Evolutionary conservation across 1,140 invertebrate genomes (phyloP).

Genomic region (Psilanteris sp.): DNA sequence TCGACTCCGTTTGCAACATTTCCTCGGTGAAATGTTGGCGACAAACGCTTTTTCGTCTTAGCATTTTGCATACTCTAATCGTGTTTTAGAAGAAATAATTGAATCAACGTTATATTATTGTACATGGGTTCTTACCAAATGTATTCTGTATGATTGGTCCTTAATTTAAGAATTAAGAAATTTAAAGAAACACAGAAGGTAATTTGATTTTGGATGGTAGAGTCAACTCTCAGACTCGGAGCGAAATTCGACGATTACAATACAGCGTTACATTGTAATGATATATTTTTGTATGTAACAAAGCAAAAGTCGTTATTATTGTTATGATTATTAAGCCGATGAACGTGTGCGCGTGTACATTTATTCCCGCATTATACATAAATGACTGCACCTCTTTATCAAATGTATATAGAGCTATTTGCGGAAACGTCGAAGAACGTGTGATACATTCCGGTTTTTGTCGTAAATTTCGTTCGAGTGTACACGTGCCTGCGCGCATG

Average conservation of each 20-base stretch:
- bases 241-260: constrained; percentile 44
- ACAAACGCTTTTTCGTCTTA: constrained; percentile 58
- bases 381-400: constrained; percentile 48
- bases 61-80: constrained; percentile 52
- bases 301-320: constrained; percentile 57
- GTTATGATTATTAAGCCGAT: constrained; percentile 56
- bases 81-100: constrained; percentile 35
- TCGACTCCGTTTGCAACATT: constrained; percentile 61
- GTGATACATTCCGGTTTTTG: constrained; percentile 48
- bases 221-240: constrained; percentile 18
- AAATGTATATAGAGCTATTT: constrained; percentile 62
- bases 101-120: constrained; percentile 25
- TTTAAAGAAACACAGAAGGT: not conserved
- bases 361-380: constrained; percentile 47
- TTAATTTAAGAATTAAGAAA: constrained; percentile 13
- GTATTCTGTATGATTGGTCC: constrained; percentile 16
- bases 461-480: constrained; percentile 36
- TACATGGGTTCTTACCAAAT: constrained; percentile 14
- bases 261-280: constrained; percentile 51
- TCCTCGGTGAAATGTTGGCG: constrained; percentile 51
- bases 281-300: constrained; percentile 63
- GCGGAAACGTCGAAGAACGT: constrained; percentile 30
- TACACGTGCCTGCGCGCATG: constrained; percentile 17
- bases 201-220: constrained; percentile 10
- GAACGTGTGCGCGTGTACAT: constrained; percentile 38